phyloP scores from a whole-genome alignment of 2,797 vertebrate genomes.

The Bucorvus abyssinicus region DNA sequence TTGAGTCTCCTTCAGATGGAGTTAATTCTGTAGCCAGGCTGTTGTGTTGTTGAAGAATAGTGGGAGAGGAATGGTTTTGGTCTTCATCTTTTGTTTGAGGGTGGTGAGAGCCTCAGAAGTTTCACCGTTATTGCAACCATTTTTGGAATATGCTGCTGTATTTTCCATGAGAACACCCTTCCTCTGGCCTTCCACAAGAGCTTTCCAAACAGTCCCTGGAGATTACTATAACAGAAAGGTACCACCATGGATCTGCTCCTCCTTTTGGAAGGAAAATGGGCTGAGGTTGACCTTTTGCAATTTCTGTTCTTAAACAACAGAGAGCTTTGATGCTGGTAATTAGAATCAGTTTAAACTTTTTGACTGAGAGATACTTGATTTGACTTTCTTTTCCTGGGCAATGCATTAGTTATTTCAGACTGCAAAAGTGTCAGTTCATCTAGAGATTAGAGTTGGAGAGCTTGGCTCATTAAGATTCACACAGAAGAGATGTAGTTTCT shows the following conservation, averaged over 20 bases:
- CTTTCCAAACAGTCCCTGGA: not conserved
- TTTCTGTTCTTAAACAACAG: not conserved
- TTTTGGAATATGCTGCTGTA: not conserved
- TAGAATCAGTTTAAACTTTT: not conserved
- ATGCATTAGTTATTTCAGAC: not conserved
- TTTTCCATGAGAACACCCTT: not conserved
- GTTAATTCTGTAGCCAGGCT: not conserved
- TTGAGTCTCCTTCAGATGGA: not conserved
- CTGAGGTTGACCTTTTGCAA: not conserved
- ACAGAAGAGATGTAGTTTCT: not conserved
- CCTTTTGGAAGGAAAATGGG: not conserved
- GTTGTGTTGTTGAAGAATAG: not conserved
- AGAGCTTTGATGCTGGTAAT: not conserved
- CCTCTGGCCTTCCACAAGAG: not conserved
- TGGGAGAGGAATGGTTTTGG: not conserved
- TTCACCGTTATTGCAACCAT: not conserved
- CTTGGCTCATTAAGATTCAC: not conserved
- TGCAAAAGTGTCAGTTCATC: not conserved
- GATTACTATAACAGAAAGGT: not conserved
- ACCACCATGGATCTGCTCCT: not conserved
- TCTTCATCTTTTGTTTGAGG: not conserved
- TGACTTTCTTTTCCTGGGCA: not conserved
- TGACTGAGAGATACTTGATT: not conserved
- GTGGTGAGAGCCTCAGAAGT: not conserved
- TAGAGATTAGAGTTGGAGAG: not conserved